Percentiles rank a stretch among this genome's conserved stretches.
Evolutionary conservation across 2,797 vertebrate species (phyloP).

Genomic region (Telmatherina bonti): DNA sequence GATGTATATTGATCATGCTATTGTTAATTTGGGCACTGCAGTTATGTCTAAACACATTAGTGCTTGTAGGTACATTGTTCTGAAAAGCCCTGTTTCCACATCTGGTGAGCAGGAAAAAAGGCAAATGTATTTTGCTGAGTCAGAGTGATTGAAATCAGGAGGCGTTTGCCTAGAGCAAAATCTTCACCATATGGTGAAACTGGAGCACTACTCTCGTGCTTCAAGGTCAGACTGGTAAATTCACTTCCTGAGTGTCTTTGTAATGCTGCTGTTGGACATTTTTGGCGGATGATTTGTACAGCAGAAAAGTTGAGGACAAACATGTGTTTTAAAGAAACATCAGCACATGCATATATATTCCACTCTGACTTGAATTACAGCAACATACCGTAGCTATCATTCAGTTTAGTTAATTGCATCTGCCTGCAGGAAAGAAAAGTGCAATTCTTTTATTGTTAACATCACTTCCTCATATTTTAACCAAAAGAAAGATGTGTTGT

Average conservation of each 20-base stretch:
- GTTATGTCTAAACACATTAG: slow-evolving; percentile 33
- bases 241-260: slow-evolving; percentile 49
- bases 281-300: slow-evolving; percentile 40
- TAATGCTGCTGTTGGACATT: slow-evolving; percentile 36
- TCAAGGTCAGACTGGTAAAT: slow-evolving; percentile 44
- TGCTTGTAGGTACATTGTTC: slow-evolving; percentile 35
- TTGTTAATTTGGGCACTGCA: slow-evolving; percentile 10
- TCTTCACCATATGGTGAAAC: slow-evolving; percentile 73
- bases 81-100: slow-evolving; percentile 61
- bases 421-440: not conserved
- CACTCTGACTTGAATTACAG: slow-evolving; percentile 36
- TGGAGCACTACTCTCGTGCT: slow-evolving; percentile 35
- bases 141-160: slow-evolving; percentile 69
- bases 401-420: slow-evolving; percentile 11
- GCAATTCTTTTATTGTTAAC: not conserved
- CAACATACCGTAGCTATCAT: slow-evolving; percentile 17
- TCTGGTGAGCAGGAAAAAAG: slow-evolving; percentile 74
- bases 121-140: slow-evolving; percentile 67
- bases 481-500: too few species aligned
- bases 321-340: slow-evolving; percentile 20
- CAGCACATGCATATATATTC: not conserved
- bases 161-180: slow-evolving; percentile 56
- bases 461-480: not conserved
- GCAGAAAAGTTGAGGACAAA: slow-evolving; percentile 28
- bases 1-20: slow-evolving; percentile 28